Evolutionary conservation across 2,113 vertebrate genomes (phyloP).

Genomic region (Muntiacus muntjak): DNA sequence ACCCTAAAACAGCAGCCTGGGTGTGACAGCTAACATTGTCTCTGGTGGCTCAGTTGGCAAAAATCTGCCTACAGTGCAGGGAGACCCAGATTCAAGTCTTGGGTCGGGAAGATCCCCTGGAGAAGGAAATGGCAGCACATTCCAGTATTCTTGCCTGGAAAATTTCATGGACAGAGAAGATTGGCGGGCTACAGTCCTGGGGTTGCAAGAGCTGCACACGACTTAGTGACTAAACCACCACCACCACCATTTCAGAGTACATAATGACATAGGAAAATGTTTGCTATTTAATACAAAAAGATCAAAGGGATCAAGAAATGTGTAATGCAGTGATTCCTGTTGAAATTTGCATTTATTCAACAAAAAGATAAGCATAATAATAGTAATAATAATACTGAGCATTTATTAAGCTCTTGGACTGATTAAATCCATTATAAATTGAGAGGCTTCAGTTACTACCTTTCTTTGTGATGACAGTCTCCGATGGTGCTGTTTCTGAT

Average conservation of each 20-base stretch:
- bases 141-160: not conserved
- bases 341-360: not conserved
- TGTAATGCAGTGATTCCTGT: not conserved
- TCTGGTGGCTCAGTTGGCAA: not conserved
- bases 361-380: too few species aligned
- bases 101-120: not conserved
- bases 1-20: not conserved
- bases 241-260: not conserved
- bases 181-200: not conserved
- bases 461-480: constrained; percentile 70
- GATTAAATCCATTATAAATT: not conserved
- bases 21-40: not conserved
- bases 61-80: not conserved
- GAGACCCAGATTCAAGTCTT: not conserved
- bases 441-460: constrained; percentile 69
- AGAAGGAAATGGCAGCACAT: not conserved
- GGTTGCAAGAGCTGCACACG: not conserved
- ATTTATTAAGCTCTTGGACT: not conserved
- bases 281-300: not conserved
- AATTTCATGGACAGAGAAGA: not conserved
- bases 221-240: not conserved
- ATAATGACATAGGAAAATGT: not conserved
- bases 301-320: not conserved
- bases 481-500: constrained; percentile 31
- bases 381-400: not conserved